A percentile compares a stretch with the other conserved stretches of the same genome.
Evolutionary conservation across 2,888 invertebrate species (phyloP).

Genomic region (Trilocha varians): DNA sequence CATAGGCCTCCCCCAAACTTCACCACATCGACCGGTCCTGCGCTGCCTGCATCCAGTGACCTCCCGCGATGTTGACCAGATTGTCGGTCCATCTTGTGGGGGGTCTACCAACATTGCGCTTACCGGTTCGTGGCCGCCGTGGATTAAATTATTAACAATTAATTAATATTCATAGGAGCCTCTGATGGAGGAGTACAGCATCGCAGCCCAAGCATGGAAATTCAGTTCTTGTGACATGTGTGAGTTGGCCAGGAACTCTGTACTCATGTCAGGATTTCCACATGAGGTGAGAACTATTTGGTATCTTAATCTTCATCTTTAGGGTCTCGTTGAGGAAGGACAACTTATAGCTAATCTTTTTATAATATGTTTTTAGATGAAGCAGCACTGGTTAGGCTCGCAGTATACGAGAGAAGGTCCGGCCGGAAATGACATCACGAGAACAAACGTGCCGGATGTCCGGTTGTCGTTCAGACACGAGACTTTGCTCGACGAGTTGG

Average conservation of each 20-base stretch:
- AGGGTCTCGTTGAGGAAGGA: too few relatives aligned
- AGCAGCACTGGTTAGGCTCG: conserved; percentile 98
- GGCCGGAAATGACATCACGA: conserved; percentile 97
- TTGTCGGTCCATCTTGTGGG: too few relatives aligned
- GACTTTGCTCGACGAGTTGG: conserved; percentile 92
- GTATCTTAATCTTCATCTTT: too few relatives aligned
- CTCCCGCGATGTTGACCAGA: too few relatives aligned
- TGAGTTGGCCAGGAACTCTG: conserved; percentile 96
- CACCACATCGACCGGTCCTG: too few relatives aligned
- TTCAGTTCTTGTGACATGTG: conserved; percentile 99
- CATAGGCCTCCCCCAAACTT: too few relatives aligned
- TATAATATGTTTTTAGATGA: conserved; percentile 80
- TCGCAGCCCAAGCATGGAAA: conserved; percentile 99
- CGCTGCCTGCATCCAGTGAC: too few relatives aligned
- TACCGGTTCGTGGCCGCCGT: too few relatives aligned
- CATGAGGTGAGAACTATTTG: conserved; percentile 80
- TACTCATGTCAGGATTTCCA: conserved; percentile 97
- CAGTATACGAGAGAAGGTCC: conserved; percentile 97
- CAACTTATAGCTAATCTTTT: too few relatives aligned
- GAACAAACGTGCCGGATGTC: conserved; percentile 98
- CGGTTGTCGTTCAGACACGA: conserved; percentile 96
- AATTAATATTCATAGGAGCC: too few relatives aligned
- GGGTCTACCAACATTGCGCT: too few relatives aligned
- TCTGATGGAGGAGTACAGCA: conserved; percentile 99
- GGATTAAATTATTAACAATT: too few relatives aligned